phyloP scores from a whole-genome alignment of 2,797 vertebrate species.

The Acanthurus tractus region DNA sequence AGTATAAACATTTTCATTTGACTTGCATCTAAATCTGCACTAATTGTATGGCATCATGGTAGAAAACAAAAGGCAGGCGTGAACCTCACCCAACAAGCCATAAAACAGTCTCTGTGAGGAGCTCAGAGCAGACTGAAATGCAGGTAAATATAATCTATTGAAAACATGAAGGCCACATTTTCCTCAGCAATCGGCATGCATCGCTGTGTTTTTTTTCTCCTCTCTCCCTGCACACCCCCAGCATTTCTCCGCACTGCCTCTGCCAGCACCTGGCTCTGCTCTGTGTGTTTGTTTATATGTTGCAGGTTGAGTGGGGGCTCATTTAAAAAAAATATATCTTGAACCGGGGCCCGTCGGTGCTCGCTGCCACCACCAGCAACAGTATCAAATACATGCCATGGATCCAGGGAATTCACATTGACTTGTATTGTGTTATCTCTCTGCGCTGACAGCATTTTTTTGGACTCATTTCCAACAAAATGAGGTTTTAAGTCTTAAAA shows the following conservation, averaged over 20 bases:
- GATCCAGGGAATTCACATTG: constrained; percentile 28
- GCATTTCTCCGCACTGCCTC: neutral
- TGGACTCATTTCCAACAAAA: neutral
- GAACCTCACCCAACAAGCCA: constrained; percentile 5
- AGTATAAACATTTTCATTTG: neutral
- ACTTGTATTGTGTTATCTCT: constrained; percentile 30
- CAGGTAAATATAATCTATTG: constrained; percentile 31
- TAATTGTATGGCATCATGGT: neutral
- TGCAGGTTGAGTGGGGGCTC: constrained; percentile 13
- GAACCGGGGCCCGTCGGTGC: constrained; percentile 12
- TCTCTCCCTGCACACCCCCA: neutral
- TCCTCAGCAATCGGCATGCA: constrained; percentile 1
- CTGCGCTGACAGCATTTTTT: constrained; percentile 1
- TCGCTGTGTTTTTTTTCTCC: neutral
- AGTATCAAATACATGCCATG: neutral
- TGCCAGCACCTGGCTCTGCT: constrained; percentile 28
- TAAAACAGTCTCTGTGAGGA: constrained; percentile 9
- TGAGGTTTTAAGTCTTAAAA: neutral
- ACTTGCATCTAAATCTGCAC: constrained; percentile 7
- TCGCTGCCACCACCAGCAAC: constrained; percentile 13
- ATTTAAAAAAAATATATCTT: constrained; percentile 11
- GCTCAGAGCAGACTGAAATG: constrained; percentile 15
- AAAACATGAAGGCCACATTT: constrained; percentile 9
- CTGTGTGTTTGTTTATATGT: constrained; percentile 29
- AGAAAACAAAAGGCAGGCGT: neutral